Evolutionary conservation across 2,797 vertebrate species (phyloP).

Genomic region (Heliangelus exortis): DNA sequence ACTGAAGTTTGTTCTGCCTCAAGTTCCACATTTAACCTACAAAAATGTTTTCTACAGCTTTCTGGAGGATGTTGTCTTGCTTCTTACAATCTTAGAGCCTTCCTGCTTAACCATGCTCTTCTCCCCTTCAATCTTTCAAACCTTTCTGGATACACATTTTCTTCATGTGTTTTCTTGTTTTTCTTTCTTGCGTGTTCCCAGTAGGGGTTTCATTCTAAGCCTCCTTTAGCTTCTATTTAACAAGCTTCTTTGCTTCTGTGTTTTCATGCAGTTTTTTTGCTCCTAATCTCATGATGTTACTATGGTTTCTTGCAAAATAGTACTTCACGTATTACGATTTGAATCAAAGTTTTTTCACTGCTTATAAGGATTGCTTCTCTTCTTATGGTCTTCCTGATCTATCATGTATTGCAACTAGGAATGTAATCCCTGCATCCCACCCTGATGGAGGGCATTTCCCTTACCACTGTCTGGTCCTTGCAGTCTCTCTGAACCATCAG

Average conservation of each 20-base stretch:
- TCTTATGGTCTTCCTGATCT: background rate
- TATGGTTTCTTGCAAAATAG: background rate
- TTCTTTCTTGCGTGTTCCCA: background rate
- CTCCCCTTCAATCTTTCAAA: background rate
- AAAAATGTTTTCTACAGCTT: background rate
- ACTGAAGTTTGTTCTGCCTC: background rate
- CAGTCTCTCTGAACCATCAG: background rate
- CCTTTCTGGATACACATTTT: background rate
- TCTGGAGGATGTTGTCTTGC: background rate
- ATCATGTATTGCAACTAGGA: background rate
- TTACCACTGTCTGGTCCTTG: background rate
- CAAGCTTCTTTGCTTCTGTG: background rate
- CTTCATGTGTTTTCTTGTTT: background rate
- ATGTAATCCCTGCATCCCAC: background rate
- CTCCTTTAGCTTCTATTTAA: background rate
- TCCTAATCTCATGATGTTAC: background rate
- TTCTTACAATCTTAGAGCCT: background rate
- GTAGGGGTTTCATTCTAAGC: constrained; percentile 4
- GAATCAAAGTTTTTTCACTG: background rate
- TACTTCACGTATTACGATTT: background rate
- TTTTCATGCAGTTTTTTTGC: background rate
- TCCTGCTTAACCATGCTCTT: background rate
- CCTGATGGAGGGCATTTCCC: background rate
- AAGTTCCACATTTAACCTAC: fast-evolving
- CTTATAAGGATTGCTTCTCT: background rate